Evolutionary conservation across 2,113 vertebrate genomes (phyloP).

Genomic region (Solea senegalensis): DNA sequence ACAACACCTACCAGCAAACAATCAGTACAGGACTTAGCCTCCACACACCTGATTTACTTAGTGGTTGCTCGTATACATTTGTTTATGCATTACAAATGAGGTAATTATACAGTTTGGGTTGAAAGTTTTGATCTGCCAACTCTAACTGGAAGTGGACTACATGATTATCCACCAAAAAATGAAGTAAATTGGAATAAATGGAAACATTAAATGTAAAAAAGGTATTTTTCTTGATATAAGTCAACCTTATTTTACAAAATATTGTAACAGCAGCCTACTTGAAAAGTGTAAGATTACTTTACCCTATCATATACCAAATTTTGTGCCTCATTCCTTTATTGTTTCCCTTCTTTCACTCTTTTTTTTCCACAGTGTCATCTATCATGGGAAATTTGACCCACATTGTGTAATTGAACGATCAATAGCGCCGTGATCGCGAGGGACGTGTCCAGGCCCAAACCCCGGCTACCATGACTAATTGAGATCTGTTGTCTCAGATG

Average conservation of each 20-base stretch:
- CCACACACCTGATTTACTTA: not conserved
- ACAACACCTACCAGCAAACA: too few relatives aligned
- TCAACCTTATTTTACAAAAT: too few relatives aligned
- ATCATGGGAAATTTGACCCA: constrained; percentile 63
- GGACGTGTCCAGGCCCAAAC: constrained; percentile 40
- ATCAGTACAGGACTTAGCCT: too few relatives aligned
- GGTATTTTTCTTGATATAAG: too few relatives aligned
- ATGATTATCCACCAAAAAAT: not conserved
- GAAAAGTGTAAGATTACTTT: not conserved
- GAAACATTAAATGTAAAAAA: too few relatives aligned
- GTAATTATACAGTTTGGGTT: not conserved
- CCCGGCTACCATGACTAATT: constrained; percentile 63
- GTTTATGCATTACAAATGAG: not conserved
- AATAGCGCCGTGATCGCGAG: constrained; percentile 55
- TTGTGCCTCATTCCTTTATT: constrained; percentile 37
- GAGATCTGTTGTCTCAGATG: constrained; percentile 53
- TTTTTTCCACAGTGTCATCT: constrained; percentile 44
- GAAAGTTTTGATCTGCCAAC: not conserved
- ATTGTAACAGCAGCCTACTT: not conserved
- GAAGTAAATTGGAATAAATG: too few relatives aligned
- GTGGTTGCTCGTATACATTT: not conserved
- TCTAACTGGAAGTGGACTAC: not conserved
- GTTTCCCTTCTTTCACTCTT: constrained; percentile 21
- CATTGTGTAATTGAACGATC: constrained; percentile 68
- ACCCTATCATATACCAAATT: not conserved